Evolutionary conservation across 2,113 vertebrate genomes (phyloP), one percentile per base, ranked within the genome.

Genomic region (Lophochroa leadbeateri): DNA sequence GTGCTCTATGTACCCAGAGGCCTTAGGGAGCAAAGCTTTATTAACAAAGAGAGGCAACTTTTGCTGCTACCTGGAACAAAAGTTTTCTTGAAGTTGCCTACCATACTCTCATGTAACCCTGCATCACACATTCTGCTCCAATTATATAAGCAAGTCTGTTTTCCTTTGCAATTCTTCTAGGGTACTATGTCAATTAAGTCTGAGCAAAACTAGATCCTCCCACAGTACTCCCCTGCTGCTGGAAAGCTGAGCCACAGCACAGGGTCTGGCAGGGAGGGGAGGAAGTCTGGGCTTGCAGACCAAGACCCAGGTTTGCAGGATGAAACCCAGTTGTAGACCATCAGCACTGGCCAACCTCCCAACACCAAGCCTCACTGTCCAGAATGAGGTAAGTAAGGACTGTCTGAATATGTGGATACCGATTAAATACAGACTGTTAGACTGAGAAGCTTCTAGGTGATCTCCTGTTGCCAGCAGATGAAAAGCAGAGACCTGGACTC

Each of bases 301-400:
- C 1, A 3, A 53, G 35, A 57, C 29, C 20, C 41, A 69, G 27
- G 18, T 24, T 19, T 79, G 50, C n/a, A 82, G 43, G 57, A 60
- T 13, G 61, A 89, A 58, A 33, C 5, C 50, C 61, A 55, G 11
- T 0, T 52, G 35, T 3, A 11, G 57, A 20, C 10, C 3, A 6
- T 17, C 53, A 69, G 41, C 44, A 44, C 60, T 4, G 52, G 21
- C 44, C 52, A 69, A 2, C 12, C 11, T 68, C 44, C 64, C 15
- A 17, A 12, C 0, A 4, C 47, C 37, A 49, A 20, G 17, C 19
- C 64, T 53, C 2, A 0, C n/a, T 4, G 1, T 49, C 20, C 64
- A 44, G 69, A 71, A 53, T 0, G 0, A 85, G 63, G 6, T 23
- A 75, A 64, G 18, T 23, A 65, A 75, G 50, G n/a, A 25, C 39